Evolutionary conservation across 2,888 invertebrate species (phyloP).

Genomic region (Nebria salina): DNA sequence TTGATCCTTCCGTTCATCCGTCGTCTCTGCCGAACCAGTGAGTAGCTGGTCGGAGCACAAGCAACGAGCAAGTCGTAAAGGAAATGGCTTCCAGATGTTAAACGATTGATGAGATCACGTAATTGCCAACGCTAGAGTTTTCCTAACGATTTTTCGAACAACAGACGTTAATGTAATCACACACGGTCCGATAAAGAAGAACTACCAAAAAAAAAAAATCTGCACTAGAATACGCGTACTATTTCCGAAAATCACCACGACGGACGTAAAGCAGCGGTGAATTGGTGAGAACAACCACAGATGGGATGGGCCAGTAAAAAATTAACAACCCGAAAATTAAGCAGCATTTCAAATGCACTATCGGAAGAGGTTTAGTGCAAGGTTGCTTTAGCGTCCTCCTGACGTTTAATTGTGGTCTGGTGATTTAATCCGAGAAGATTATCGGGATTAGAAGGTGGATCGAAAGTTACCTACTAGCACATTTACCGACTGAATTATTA

Average conservation of each 20-base stretch:
- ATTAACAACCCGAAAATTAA: background rate
- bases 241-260: too few relatives aligned
- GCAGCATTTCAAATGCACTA: background rate
- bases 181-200: slow-evolving; percentile 10
- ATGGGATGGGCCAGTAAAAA: background rate
- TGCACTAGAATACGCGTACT: background rate
- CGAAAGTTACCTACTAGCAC: slow-evolving; percentile 39
- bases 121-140: slow-evolving; percentile 41
- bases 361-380: background rate
- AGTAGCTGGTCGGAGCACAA: background rate
- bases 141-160: slow-evolving; percentile 47
- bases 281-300: too few relatives aligned
- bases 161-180: slow-evolving; percentile 45
- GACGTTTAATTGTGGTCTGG: slow-evolving; percentile 46
- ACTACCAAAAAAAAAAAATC: background rate
- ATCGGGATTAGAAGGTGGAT: slow-evolving; percentile 42
- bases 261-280: too few relatives aligned
- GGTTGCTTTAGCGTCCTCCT: slow-evolving; percentile 24
- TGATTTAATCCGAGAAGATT: slow-evolving; percentile 40
- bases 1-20: slow-evolving; percentile 38
- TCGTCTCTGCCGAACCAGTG: slow-evolving; percentile 19
- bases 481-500: slow-evolving; percentile 45
- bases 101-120: slow-evolving; percentile 46
- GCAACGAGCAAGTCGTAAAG: slow-evolving; percentile 35
- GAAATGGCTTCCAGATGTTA: slow-evolving; percentile 48